A percentile compares a stretch with the other conserved stretches of the same genome.
phyloP scores from a whole-genome alignment of 2,888 invertebrate species.

The Lissocephala sabroskyi region DNA sequence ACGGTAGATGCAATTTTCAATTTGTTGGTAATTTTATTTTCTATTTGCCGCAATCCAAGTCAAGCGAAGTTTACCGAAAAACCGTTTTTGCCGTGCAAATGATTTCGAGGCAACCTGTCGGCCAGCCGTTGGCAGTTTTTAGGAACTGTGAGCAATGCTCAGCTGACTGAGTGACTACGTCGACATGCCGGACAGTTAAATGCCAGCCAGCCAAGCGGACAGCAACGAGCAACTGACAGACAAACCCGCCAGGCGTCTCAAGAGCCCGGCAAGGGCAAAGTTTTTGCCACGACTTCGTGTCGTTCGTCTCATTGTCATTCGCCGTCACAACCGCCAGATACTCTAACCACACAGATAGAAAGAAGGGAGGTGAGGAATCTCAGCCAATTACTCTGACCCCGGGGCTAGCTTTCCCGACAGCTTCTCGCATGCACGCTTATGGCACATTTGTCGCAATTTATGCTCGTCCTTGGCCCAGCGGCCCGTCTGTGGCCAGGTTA shows the following conservation, averaged over 20 bases:
- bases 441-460: too few species aligned
- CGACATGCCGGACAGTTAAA: too few species aligned
- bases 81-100: slow-evolving; percentile 62
- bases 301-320: slow-evolving; percentile 42
- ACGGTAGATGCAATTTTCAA: slow-evolving; percentile 63
- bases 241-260: background rate
- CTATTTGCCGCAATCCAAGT: slow-evolving; percentile 60
- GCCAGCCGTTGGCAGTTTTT: too few species aligned
- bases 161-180: slow-evolving; percentile 22
- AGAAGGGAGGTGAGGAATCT: too few species aligned
- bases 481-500: slow-evolving; percentile 29
- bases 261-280: slow-evolving; percentile 37
- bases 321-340: too few species aligned
- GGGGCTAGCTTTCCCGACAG: too few species aligned
- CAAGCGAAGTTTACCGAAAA: slow-evolving; percentile 61
- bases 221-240: slow-evolving; percentile 11
- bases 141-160: slow-evolving; percentile 45
- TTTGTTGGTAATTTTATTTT: slow-evolving; percentile 62
- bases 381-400: too few species aligned
- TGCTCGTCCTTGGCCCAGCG: too few species aligned
- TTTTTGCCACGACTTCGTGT: slow-evolving; percentile 38
- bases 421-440: too few species aligned
- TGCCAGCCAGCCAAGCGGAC: too few species aligned
- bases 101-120: too few species aligned
- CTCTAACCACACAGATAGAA: too few species aligned